phyloP scores from a whole-genome alignment of 2,888 invertebrate genomes.

The Neoitamus cyanurus region DNA sequence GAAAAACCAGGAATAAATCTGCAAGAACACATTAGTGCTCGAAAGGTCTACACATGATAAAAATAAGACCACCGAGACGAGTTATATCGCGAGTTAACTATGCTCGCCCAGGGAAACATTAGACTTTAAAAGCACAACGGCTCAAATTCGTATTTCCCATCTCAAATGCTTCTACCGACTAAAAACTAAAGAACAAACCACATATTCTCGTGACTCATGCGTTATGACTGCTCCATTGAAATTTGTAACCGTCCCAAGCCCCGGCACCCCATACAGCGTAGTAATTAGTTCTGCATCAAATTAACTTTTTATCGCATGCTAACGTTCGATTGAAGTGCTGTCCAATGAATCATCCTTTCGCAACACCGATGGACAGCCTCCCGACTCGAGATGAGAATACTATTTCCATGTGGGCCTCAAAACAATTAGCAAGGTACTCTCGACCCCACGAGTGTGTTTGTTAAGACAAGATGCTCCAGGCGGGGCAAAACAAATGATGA shows the following conservation, averaged over 20 bases:
- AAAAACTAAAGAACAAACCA: background rate
- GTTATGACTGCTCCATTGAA: background rate
- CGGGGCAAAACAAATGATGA: background rate
- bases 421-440: background rate
- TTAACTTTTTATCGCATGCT: constrained; percentile 13
- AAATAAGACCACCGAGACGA: background rate
- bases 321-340: background rate
- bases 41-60: background rate
- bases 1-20: background rate
- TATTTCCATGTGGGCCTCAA: background rate
- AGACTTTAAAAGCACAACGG: background rate
- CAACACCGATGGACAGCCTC: background rate
- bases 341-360: constrained; percentile 15
- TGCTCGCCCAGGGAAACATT: background rate
- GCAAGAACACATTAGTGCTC: background rate
- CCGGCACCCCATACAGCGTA: background rate
- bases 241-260: background rate
- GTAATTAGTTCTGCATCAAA: constrained; percentile 27
- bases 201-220: background rate
- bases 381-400: background rate
- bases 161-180: background rate
- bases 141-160: background rate
- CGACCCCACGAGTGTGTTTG: background rate
- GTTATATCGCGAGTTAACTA: background rate
- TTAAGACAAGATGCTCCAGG: background rate